Evolutionary conservation across 2,797 vertebrate genomes (phyloP).

Genomic region (Ispidina lecontei): DNA sequence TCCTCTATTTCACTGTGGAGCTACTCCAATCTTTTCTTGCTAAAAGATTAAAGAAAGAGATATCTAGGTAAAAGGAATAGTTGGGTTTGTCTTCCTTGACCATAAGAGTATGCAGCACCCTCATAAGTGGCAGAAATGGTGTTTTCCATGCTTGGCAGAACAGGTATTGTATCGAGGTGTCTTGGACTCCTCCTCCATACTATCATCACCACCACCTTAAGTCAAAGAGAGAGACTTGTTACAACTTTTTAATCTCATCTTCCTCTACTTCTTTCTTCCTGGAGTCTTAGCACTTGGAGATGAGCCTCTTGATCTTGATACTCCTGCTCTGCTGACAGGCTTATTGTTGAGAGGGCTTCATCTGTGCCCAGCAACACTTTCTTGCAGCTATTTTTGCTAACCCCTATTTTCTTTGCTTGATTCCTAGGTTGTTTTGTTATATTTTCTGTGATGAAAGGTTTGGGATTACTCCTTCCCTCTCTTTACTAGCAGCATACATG

Average conservation of each 20-base stretch:
- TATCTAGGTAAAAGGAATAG: background rate
- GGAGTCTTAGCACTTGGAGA: background rate
- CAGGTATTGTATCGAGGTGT: background rate
- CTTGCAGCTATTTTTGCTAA: conserved; percentile 29
- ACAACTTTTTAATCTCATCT: background rate
- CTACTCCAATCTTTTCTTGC: background rate
- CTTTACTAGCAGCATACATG: background rate
- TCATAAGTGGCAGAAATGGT: background rate
- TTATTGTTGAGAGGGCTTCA: background rate
- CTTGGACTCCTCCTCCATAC: background rate
- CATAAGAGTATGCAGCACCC: background rate
- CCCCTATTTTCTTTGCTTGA: conserved; percentile 25
- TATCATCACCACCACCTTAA: background rate
- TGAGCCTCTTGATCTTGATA: background rate
- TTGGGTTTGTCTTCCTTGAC: background rate
- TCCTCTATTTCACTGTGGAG: background rate
- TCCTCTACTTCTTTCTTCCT: background rate
- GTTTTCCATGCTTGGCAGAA: background rate
- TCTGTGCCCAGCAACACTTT: conserved; percentile 14
- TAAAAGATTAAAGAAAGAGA: background rate
- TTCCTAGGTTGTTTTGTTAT: conserved; percentile 7
- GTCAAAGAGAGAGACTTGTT: background rate
- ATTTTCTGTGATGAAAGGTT: conserved; percentile 50
- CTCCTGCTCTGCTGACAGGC: background rate
- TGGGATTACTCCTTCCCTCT: background rate